phyloP scores from a whole-genome alignment of 2,888 invertebrate species.

The Laothoe populi region DNA sequence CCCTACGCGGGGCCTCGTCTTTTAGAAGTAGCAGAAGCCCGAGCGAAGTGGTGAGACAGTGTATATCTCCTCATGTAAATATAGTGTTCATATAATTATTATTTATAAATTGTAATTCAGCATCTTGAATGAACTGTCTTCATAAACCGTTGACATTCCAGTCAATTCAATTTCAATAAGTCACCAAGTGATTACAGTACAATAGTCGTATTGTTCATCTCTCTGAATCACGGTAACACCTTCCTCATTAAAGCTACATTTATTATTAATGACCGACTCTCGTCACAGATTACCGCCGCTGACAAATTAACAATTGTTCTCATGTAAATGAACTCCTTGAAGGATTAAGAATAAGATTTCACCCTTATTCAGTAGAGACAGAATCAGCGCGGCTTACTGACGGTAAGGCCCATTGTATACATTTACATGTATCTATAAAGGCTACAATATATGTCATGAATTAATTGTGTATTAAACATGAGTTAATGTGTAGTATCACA shows the following conservation, averaged over 20 bases:
- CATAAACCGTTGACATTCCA: neutral
- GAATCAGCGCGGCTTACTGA: neutral
- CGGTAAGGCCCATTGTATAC: neutral
- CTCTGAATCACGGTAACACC: neutral
- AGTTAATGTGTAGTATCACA: too few species aligned
- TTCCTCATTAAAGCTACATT: slow-evolving; percentile 5
- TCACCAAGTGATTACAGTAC: neutral
- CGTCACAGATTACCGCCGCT: neutral
- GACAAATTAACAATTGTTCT: slow-evolving; percentile 26
- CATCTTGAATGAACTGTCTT: too few species aligned
- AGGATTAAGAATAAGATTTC: slow-evolving; percentile 25
- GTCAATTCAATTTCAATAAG: neutral
- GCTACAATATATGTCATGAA: too few species aligned
- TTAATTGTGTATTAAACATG: too few species aligned
- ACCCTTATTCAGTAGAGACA: slow-evolving; percentile 4
- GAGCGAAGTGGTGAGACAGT: too few species aligned
- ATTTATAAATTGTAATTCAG: too few species aligned
- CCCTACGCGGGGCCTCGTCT: too few species aligned
- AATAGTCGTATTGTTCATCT: neutral
- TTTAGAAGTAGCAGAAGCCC: too few species aligned
- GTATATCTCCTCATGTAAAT: too few species aligned
- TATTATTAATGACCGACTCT: neutral
- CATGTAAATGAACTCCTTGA: slow-evolving; percentile 22
- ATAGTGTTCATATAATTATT: too few species aligned
- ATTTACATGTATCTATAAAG: neutral